These are phyloP conservation scores for Megaceryle alcyon DNA, from an alignment of 2,797 vertebrate genomes.

Conservation along the genomic window DNA sequence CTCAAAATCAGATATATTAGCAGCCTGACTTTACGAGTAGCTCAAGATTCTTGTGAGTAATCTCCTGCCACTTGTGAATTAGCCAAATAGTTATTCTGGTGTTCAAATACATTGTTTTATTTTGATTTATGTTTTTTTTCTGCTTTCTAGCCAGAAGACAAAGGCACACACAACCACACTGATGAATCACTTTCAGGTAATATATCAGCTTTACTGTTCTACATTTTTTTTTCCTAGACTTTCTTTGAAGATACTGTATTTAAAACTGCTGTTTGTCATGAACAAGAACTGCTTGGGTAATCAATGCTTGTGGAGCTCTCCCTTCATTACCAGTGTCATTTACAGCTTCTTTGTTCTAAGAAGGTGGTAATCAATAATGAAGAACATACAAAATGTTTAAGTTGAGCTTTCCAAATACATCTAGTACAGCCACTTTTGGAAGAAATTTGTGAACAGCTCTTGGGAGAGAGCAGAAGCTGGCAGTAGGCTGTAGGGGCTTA, in stretches of 20 bases:
- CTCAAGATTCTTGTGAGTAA: not conserved
- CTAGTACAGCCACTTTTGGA: not conserved
- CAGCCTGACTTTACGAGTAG: not conserved
- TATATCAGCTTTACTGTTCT: not conserved
- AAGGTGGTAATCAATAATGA: not conserved
- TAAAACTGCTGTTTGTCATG: not conserved
- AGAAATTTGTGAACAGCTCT: not conserved
- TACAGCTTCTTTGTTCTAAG: not conserved
- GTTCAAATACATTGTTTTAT: not conserved
- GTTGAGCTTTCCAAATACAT: not conserved
- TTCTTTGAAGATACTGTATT: not conserved
- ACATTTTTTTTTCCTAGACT: not conserved
- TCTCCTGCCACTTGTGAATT: not conserved
- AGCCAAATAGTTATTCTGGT: not conserved
- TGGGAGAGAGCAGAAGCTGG: not conserved
- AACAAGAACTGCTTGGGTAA: not conserved
- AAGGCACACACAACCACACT: conserved; percentile 66
- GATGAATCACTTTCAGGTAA: conserved; percentile 76
- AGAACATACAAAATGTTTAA: not conserved
- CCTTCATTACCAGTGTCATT: not conserved
- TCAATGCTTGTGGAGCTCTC: not conserved
- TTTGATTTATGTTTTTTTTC: conserved; percentile 50
- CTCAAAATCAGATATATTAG: not conserved
- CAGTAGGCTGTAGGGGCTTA: not conserved
- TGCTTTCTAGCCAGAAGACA: conserved; percentile 79